Evolutionary conservation across 2,888 invertebrate species (phyloP).

Genomic region (Sesia bembeciformis): DNA sequence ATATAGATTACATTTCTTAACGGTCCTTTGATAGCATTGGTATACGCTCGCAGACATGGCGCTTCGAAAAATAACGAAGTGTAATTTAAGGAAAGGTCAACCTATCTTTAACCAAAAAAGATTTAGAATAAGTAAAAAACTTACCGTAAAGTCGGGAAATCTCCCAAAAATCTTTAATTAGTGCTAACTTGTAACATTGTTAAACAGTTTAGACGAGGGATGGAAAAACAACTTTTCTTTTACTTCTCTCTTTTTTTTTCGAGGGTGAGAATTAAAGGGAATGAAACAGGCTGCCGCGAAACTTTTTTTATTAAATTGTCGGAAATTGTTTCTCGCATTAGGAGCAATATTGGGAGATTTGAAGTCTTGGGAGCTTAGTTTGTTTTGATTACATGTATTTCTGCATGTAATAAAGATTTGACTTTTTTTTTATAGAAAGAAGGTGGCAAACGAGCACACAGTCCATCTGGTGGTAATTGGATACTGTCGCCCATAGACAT

Average conservation of each 20-base stretch:
- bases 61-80: too few relatives aligned
- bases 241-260: not conserved
- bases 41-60: too few relatives aligned
- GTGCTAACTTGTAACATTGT: not conserved
- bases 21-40: too few relatives aligned
- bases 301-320: slow-evolving; percentile 1
- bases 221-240: not conserved
- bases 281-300: not conserved
- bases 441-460: too few relatives aligned
- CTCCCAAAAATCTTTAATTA: not conserved
- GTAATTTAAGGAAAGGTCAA: too few relatives aligned
- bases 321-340: not conserved
- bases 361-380: not conserved
- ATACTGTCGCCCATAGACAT: too few relatives aligned
- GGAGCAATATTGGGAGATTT: not conserved
- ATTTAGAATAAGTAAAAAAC: not conserved
- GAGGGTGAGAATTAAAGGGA: not conserved
- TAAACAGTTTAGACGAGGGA: not conserved
- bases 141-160: not conserved
- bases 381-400: too few relatives aligned
- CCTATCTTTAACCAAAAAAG: not conserved
- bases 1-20: too few relatives aligned
- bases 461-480: too few relatives aligned
- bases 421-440: too few relatives aligned
- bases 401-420: too few relatives aligned